A percentile compares a stretch with the other conserved stretches of the same genome.
Conservation (phyloP, 2,888 invertebrate species). For the Koerneria pararmatus region DNA sequence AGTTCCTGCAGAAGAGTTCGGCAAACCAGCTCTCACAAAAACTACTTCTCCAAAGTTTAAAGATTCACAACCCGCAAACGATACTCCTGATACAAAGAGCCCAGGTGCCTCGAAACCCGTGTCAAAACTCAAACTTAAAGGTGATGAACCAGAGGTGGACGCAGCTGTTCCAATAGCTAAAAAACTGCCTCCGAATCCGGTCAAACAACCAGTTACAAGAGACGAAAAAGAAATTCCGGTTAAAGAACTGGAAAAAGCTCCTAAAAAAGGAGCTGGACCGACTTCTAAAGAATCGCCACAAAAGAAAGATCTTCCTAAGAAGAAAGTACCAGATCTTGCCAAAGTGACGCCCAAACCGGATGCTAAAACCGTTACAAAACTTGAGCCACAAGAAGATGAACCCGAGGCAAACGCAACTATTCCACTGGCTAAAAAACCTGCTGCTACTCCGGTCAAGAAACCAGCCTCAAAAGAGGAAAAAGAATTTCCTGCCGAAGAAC, state of each 20-base stretch:
- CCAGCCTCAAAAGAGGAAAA: background rate
- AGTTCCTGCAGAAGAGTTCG: background rate
- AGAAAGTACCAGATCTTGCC: background rate
- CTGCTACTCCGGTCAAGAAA: background rate
- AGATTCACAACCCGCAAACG: too few species aligned
- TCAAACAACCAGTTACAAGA: background rate
- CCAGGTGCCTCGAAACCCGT: background rate
- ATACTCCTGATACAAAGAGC: background rate
- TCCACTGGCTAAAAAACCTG: background rate
- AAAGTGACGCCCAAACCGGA: background rate
- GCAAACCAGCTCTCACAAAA: too few species aligned
- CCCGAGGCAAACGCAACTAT: background rate
- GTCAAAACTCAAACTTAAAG: background rate
- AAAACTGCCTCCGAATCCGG: background rate
- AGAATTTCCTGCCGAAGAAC: background rate
- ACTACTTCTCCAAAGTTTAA: too few species aligned
- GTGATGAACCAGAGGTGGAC: background rate
- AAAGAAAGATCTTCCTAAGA: background rate
- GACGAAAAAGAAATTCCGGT: background rate
- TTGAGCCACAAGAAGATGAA: background rate
- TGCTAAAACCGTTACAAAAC: background rate
- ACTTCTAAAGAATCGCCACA: too few species aligned
- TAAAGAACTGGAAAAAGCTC: background rate
- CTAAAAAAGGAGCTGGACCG: too few species aligned
- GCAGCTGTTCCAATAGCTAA: background rate